phyloP scores from a whole-genome alignment of 2,888 invertebrate species.

The Pogonocherus hispidulus region DNA sequence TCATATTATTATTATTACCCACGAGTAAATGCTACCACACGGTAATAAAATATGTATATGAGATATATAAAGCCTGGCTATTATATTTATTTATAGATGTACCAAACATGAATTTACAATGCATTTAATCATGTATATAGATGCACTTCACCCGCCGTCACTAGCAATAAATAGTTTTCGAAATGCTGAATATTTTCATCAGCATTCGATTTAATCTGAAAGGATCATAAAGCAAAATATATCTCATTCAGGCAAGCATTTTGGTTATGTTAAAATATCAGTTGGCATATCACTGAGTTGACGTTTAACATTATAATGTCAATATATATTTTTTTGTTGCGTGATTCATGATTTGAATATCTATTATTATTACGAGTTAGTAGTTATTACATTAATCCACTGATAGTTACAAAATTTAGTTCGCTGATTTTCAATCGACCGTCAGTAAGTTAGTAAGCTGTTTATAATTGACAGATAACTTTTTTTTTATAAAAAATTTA shows the following conservation, averaged over 20 bases:
- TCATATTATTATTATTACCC: background rate
- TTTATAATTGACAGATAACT: too few relatives aligned
- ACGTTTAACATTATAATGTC: background rate
- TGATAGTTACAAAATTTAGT: too few relatives aligned
- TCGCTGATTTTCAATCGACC: too few relatives aligned
- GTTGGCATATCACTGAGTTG: background rate
- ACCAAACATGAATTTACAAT: slow-evolving; percentile 18
- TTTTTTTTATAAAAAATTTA: too few relatives aligned
- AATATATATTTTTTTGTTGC: background rate
- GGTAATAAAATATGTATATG: slow-evolving; percentile 19
- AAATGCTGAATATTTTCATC: background rate
- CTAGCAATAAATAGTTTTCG: slow-evolving; percentile 1
- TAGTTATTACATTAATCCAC: too few relatives aligned
- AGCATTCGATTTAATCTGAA: background rate
- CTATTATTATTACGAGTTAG: too few relatives aligned
- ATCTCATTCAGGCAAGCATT: background rate
- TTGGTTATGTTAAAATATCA: slow-evolving; percentile 1
- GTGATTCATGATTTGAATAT: background rate
- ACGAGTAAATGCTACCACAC: background rate
- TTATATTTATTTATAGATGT: slow-evolving; percentile 20
- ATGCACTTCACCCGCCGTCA: slow-evolving; percentile 1
- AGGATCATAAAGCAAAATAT: slow-evolving; percentile 2
- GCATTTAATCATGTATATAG: slow-evolving; percentile 22
- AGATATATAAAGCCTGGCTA: slow-evolving; percentile 9
- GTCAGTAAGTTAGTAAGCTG: too few relatives aligned